phyloP scores from a whole-genome alignment of 2,113 vertebrate genomes.

The Microcebus ravelobensis region DNA sequence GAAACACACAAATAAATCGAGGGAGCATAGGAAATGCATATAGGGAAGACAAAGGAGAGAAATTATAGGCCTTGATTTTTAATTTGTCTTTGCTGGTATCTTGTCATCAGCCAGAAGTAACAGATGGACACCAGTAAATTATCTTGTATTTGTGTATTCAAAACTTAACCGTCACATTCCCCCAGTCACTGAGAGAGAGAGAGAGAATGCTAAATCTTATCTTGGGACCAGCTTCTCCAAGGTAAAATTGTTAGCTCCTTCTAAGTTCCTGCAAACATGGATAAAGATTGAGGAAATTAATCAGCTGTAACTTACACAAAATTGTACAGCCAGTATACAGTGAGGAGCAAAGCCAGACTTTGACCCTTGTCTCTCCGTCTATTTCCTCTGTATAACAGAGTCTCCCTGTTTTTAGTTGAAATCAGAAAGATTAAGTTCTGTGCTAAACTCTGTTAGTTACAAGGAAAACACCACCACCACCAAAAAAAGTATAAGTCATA shows the following conservation, averaged over 20 bases:
- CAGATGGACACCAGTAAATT: not conserved
- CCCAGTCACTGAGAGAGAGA: not conserved
- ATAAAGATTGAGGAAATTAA: not conserved
- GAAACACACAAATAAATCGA: not conserved
- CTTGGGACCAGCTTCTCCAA: not conserved
- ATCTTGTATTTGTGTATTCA: not conserved
- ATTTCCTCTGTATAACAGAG: not conserved
- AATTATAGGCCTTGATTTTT: not conserved
- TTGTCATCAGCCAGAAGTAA: not conserved
- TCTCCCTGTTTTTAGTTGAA: slow-evolving; percentile 31
- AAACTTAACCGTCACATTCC: not conserved
- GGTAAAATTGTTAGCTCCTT: not conserved
- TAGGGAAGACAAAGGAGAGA: not conserved
- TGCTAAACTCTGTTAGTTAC: not conserved
- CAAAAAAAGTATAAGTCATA: not conserved
- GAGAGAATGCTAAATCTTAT: not conserved
- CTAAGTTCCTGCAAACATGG: not conserved
- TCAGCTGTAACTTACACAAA: not conserved
- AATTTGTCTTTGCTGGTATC: not conserved
- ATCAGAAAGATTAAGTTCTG: slow-evolving; percentile 13
- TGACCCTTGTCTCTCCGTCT: not conserved
- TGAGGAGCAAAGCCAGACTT: not conserved
- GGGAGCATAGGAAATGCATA: not conserved
- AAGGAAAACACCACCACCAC: not conserved
- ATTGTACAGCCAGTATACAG: not conserved